Evolutionary conservation across 2,888 invertebrate species (phyloP).

Genomic region (Arrhopalites spinosus): DNA sequence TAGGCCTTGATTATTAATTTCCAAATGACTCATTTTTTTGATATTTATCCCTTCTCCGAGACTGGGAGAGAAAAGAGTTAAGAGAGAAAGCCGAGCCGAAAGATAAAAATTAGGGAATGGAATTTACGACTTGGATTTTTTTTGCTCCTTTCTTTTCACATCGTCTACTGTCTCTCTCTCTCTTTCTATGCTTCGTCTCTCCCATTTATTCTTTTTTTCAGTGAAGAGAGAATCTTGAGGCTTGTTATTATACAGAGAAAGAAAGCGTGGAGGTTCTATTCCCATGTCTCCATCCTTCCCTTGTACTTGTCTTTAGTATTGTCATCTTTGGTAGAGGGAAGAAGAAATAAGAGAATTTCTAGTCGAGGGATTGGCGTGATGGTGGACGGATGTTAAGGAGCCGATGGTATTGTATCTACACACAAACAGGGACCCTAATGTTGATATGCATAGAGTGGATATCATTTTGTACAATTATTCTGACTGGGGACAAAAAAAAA

Average conservation of each 20-base stretch:
- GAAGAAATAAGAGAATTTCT: neutral
- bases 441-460: conserved; percentile 37
- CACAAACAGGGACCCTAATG: neutral
- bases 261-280: neutral
- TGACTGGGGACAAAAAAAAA: conserved; percentile 37
- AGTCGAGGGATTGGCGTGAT: neutral
- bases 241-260: neutral
- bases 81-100: conserved; percentile 33
- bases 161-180: conserved; percentile 30
- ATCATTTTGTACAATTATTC: conserved; percentile 50
- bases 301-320: neutral
- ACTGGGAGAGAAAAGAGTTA: neutral
- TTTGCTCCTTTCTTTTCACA: conserved; percentile 10
- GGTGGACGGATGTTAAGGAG: conserved; percentile 9
- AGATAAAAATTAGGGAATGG: conserved; percentile 48
- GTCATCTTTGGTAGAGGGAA: neutral
- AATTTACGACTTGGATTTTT: conserved; percentile 47
- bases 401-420: neutral
- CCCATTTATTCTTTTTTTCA: conserved; percentile 22
- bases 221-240: neutral
- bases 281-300: neutral
- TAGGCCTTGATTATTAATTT: conserved; percentile 47
- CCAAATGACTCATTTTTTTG: conserved; percentile 48
- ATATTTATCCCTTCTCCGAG: conserved; percentile 46
- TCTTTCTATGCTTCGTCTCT: conserved; percentile 13